phyloP scores from a whole-genome alignment of 2,888 invertebrate genomes.

The Saturnia japonica region DNA sequence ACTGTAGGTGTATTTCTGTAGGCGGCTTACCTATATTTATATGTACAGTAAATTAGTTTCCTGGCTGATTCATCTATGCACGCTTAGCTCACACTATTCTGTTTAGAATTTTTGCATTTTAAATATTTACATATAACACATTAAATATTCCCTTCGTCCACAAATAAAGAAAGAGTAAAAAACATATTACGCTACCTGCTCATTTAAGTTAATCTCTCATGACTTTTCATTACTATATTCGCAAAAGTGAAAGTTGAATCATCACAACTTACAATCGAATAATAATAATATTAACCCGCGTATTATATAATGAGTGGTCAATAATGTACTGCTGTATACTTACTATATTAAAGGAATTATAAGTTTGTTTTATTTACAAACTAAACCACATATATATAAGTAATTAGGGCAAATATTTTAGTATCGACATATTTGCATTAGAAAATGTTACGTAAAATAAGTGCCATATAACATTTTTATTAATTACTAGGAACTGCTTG shows the following conservation, averaged over 20 bases:
- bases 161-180: too few species aligned
- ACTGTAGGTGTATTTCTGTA: not conserved
- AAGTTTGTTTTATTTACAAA: not conserved
- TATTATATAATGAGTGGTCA: constrained; percentile 65
- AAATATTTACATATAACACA: not conserved
- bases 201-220: constrained; percentile 52
- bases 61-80: not conserved
- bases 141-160: too few species aligned
- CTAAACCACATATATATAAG: not conserved
- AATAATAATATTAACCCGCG: constrained; percentile 63
- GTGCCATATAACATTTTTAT: too few species aligned
- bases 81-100: not conserved
- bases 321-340: constrained; percentile 42
- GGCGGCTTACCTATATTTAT: not conserved
- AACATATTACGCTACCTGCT: constrained; percentile 18
- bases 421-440: too few species aligned
- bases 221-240: constrained; percentile 56
- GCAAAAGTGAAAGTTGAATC: constrained; percentile 72
- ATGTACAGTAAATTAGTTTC: not conserved
- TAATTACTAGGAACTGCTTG: too few species aligned
- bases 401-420: too few species aligned
- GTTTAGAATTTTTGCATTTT: not conserved
- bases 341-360: not conserved
- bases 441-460: too few species aligned
- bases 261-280: constrained; percentile 67